Base-by-base conservation (phyloP, 2,888 invertebrate genomes). In the Cephus rjabovi region DNA sequence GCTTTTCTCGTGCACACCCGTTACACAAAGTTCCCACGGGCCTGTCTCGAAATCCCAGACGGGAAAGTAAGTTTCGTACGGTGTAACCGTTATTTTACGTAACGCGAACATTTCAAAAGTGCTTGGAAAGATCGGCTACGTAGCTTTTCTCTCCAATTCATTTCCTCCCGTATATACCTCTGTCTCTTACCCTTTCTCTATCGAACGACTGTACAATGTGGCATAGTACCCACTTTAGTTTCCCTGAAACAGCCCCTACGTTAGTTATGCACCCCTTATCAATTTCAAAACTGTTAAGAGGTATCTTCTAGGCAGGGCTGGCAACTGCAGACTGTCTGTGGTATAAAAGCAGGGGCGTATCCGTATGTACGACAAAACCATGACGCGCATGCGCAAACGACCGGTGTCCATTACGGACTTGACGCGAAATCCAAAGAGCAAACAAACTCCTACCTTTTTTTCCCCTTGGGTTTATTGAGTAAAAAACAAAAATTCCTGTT, bases 21-120 rank as follows among this genome's bases (percentile, higher is more conserved):
- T 71, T 71, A 71, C 15, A 71, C 34, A 12, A 4, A 34, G 71
- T 71, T 71, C 71, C 71, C 73, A 70, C 70, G 79, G 74, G 74
- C 74, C 79, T 40, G 11, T 79, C 83, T 81, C 81, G 79, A 87
- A 87, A 85, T 86, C 85, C 80, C 77, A 82, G 84, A 80, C 82
- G 87, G 84, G 87, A 87, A 88, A 89, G 89, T 87, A 77, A 86
- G 86, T 88, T 88, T 87, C 83, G 85, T 85, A 56, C 56, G 83
- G 85, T 83, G 84, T 82, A 84, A 86, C 84, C 85, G 87, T 85
- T 84, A 85, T 86, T 88, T 89, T 87, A 89, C 86, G 87, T 85
- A 87, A 89, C 79, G 30, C 35, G 75, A 75, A 74, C 77, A 73
- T 34, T 37, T 76, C 69, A 34, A 73, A 31, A 75, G 31, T 71